Base-by-base conservation (phyloP, 2,888 invertebrate genomes). In the Andrena fulva region DNA sequence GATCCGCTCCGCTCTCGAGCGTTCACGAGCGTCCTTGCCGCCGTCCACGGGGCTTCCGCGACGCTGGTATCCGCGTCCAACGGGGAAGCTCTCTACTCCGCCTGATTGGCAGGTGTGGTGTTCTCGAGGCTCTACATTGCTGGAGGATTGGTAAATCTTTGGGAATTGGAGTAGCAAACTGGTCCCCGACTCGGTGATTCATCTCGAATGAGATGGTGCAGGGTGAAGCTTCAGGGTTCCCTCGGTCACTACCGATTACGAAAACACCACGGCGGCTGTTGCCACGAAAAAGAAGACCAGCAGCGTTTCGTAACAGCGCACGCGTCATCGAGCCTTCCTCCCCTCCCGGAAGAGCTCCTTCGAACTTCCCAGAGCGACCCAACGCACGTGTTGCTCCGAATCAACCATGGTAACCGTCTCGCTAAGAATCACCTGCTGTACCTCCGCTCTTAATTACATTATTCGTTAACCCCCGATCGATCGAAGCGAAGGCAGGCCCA, bases 271-370 rank as follows among this genome's bases (percentile, higher is more conserved):
- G 27, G 24, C 56, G 56, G 10, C 56, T 56, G 10, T 2, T 24
- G 16, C n/a, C n/a, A 16, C 29, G n/a, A 12, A 29, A 52, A 52
- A 35, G 12, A 29, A 59, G 35, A 31, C 27, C 20, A 29, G 12
- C 12, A 7, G n/a, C 52, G 54, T 69, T 75, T 75, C 69, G 75
- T 54, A 75, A 75, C 35, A 29, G 0, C 33, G 33, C 24, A 10
- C 62, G 31, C 72, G 72, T 24, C 56, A 64, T 12, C 72, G 54
- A 35, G 69, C 54, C 52, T 7, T 62, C 54, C 29, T 31, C n/a
- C 42, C 4, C 16, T 35, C 20, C 7, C 74, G 50, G 50, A 59
- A 66, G 50, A 50, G 31, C n/a, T 68, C 50, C 7, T 3, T 56
- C 24, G 16, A 42, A 42, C 16, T 52, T 24, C 12, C 4, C 29